Base-by-base conservation (phyloP, 2,797 vertebrate genomes). In the Lutjanus campechanus region DNA sequence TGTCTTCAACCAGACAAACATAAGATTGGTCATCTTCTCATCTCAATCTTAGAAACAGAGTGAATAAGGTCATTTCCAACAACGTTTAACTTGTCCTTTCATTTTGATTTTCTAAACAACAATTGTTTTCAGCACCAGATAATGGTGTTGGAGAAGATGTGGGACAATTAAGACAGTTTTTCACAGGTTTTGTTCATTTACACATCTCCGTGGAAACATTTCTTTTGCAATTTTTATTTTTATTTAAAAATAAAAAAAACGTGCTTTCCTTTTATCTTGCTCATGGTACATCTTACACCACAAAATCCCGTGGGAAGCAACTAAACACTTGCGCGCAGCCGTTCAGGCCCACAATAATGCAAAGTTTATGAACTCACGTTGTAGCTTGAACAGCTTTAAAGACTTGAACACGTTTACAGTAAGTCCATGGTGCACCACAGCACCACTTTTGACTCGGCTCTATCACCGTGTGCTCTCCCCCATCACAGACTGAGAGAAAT, bases 351-450 rank as follows among this genome's bases (percentile, higher is more conserved):
- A 36, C 7, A 62, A 46, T 29, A 12, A 59, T 67, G 58, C n/a
- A 53, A 41, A 55, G 13, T 67, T n/a, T 41, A 59, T 81, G 62
- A 64, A 62, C 54, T 59, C 49, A 47, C 10, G 8, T 44, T 70
- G 10, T 49, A n/a, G 25, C 16, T 67, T 73, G 49, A 41, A 1
- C 29, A 36, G 68, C 60, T 68, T 71, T 64, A 61, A 76, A 69
- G 50, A 61, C 55, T 49, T 64, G 2, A 65, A 50, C 19, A 15
- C 54, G 11, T 54, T 40, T 53, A 43, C 29, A 65, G 6, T 29
- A 22, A 13, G 17, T 47, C 46, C 49, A 50, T 43, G n/a, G 53
- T 73, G 49, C 17, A 58, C 10, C 50, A 43, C 20, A 25, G 41
- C 41, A 43, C 20, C 40, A 2, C 7, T 63, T 6, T 64, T 72